phyloP scores from a whole-genome alignment of 2,797 vertebrate genomes.

The Sarcophilus harrisii region DNA sequence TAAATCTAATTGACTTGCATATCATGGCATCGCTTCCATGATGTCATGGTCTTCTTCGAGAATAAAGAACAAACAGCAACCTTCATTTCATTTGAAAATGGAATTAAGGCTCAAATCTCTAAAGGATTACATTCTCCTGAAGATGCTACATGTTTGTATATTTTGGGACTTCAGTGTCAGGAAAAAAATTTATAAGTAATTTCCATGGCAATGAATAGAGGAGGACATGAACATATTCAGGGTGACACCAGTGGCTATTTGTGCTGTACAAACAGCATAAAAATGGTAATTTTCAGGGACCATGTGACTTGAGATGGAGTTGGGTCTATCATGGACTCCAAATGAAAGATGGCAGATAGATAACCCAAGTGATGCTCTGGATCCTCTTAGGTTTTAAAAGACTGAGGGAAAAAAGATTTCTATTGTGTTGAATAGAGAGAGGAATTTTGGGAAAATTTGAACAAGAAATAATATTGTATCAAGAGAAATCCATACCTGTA shows the following conservation, averaged over 20 bases:
- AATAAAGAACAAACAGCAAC: too few relatives aligned
- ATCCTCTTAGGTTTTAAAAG: not conserved
- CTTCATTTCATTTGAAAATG: not conserved
- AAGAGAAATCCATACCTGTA: not conserved
- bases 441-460: not conserved
- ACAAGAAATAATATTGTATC: not conserved
- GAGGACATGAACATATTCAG: not conserved
- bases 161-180: not conserved
- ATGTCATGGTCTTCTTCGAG: too few relatives aligned
- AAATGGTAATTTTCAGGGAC: not conserved
- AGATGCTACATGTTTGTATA: not conserved
- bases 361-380: not conserved
- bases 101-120: not conserved
- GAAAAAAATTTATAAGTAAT: not conserved
- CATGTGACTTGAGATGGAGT: not conserved
- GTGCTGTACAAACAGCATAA: not conserved
- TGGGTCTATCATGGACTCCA: not conserved
- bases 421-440: not conserved
- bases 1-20: too few relatives aligned
- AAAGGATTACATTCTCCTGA: not conserved
- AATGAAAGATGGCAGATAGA: not conserved
- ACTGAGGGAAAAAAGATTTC: not conserved
- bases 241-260: not conserved
- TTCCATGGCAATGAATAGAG: not conserved
- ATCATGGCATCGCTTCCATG: too few relatives aligned